A percentile compares a stretch with the other conserved stretches of the same genome.
Evolutionary conservation across 1,140 invertebrate species (phyloP).

Genomic region (Glomeris maerens): DNA sequence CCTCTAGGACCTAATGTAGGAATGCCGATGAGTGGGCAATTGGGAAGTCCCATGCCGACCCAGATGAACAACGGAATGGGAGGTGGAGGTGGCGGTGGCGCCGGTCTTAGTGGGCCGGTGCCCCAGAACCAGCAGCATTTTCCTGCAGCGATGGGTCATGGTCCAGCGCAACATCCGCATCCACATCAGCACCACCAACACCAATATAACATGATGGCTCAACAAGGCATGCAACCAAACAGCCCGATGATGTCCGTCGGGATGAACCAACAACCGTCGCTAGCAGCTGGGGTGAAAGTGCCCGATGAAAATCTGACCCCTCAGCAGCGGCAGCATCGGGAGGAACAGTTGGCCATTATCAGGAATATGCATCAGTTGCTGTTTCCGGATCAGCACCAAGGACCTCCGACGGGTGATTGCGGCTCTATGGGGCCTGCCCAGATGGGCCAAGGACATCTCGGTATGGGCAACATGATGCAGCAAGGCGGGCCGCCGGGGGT

Average conservation of each 20-base stretch:
- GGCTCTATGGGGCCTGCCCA: conserved; percentile 15
- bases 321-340: conserved; percentile 81
- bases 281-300: conserved; percentile 50
- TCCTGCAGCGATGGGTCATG: conserved; percentile 11
- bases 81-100: conserved; percentile 9
- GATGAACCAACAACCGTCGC: conserved; percentile 19
- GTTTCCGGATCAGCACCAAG: conserved; percentile 56
- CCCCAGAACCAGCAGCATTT: conserved; percentile 18
- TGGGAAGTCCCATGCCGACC: conserved; percentile 7
- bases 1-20: too few relatives aligned
- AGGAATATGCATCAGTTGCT: conserved; percentile 84
- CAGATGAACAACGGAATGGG: conserved; percentile 9
- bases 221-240: conserved; percentile 14
- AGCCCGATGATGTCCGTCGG: conserved; percentile 20
- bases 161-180: conserved; percentile 11
- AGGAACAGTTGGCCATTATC: conserved; percentile 78
- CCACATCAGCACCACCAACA: not conserved
- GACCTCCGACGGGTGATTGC: conserved; percentile 19
- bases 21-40: too few relatives aligned
- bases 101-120: conserved; percentile 13
- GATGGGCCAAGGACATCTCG: conserved; percentile 13
- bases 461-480: not conserved
- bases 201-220: conserved; percentile 5
- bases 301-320: conserved; percentile 93
- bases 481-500: conserved; percentile 8